Evolutionary conservation across 2,888 invertebrate species (phyloP).

Genomic region (Augiades crinisus): DNA sequence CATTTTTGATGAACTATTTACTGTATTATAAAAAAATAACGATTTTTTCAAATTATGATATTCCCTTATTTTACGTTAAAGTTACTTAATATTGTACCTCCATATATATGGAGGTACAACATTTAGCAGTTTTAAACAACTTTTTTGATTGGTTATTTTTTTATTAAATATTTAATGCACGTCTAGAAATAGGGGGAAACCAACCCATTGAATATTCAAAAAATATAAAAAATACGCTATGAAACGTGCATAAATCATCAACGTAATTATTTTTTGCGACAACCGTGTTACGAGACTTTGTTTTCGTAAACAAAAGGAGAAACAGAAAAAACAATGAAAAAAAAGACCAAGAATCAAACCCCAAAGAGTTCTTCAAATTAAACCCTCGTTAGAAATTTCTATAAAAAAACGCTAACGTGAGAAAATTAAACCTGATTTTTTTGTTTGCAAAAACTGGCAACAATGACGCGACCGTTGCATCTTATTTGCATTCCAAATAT

Average conservation of each 20-base stretch:
- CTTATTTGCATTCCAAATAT: slow-evolving; percentile 65
- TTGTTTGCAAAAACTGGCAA: slow-evolving; percentile 44
- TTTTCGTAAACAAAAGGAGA: slow-evolving; percentile 70
- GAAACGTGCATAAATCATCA: slow-evolving; percentile 67
- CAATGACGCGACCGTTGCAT: slow-evolving; percentile 64
- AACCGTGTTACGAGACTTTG: slow-evolving; percentile 76
- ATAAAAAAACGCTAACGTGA: slow-evolving; percentile 70
- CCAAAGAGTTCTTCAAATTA: slow-evolving; percentile 80
- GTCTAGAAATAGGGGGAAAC: too few relatives aligned
- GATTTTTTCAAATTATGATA: too few relatives aligned
- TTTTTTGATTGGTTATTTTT: too few relatives aligned
- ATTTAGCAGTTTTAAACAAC: too few relatives aligned
- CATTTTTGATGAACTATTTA: too few relatives aligned
- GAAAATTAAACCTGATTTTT: slow-evolving; percentile 73
- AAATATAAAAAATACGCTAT: slow-evolving; percentile 6
- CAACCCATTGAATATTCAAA: not conserved
- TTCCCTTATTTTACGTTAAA: too few relatives aligned
- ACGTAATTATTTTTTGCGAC: slow-evolving; percentile 76
- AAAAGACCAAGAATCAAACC: slow-evolving; percentile 67
- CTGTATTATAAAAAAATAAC: too few relatives aligned
- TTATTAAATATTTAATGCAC: too few relatives aligned
- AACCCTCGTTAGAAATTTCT: slow-evolving; percentile 75
- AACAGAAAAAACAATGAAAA: slow-evolving; percentile 49
- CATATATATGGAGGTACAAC: too few relatives aligned
- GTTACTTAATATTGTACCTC: too few relatives aligned